These are phyloP conservation scores for Cynaeus angustus DNA, from an alignment of 2,888 invertebrate species.

Conservation along the genomic window DNA sequence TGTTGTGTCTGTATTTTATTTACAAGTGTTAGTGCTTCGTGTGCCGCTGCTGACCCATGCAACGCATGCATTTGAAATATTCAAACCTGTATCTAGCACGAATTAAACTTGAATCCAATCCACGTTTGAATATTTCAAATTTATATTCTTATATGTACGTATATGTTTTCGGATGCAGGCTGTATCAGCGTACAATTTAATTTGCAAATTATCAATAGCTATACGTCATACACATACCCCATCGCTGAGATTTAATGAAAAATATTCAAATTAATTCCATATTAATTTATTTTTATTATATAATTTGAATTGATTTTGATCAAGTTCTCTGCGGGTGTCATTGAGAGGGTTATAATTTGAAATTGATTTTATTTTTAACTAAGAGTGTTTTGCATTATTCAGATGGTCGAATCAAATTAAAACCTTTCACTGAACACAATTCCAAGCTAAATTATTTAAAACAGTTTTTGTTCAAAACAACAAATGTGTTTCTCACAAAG, in stretches of 20 bases:
- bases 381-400: too few relatives aligned
- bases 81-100: slow-evolving; percentile 7
- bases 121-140: slow-evolving; percentile 33
- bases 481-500: too few relatives aligned
- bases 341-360: too few relatives aligned
- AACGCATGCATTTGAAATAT: slow-evolving; percentile 42
- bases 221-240: not conserved
- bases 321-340: too few relatives aligned
- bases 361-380: too few relatives aligned
- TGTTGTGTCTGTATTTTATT: slow-evolving; percentile 70
- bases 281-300: too few relatives aligned
- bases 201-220: not conserved
- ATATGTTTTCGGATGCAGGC: slow-evolving; percentile 13
- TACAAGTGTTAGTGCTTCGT: slow-evolving; percentile 68
- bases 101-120: slow-evolving; percentile 5
- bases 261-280: too few relatives aligned
- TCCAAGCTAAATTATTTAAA: too few relatives aligned
- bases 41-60: slow-evolving; percentile 36
- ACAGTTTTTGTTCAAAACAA: too few relatives aligned
- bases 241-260: not conserved
- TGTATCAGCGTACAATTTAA: slow-evolving; percentile 8
- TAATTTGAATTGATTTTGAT: too few relatives aligned
- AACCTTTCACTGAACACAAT: too few relatives aligned
- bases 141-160: slow-evolving; percentile 8
- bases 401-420: too few relatives aligned